phyloP scores from a whole-genome alignment of 2,797 vertebrate species.

The Helicolenus hilgendorfi region DNA sequence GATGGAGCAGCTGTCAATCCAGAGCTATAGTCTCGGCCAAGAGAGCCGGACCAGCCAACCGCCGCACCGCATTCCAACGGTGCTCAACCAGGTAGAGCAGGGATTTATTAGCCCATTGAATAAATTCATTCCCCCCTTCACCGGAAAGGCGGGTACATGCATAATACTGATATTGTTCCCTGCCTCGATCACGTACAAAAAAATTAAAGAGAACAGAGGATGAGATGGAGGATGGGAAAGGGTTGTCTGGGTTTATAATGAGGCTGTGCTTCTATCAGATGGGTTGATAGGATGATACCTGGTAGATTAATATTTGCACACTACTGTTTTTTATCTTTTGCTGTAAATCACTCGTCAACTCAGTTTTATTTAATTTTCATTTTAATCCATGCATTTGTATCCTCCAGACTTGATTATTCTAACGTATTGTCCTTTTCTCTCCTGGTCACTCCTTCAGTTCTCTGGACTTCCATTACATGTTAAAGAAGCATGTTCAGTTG shows the following conservation, averaged over 20 bases:
- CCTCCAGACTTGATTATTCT: neutral
- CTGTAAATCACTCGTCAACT: neutral
- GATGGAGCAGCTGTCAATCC: constrained; percentile 87
- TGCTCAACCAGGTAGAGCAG: constrained; percentile 59
- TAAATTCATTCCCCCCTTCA: constrained; percentile 57
- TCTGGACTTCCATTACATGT: neutral
- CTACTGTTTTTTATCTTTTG: neutral
- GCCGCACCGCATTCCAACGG: constrained; percentile 43
- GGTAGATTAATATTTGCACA: constrained; percentile 23
- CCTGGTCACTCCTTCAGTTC: neutral
- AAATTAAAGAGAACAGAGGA: neutral
- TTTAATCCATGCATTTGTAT: neutral
- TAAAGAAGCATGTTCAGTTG: neutral
- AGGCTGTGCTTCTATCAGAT: constrained; percentile 11
- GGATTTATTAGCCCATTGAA: constrained; percentile 76
- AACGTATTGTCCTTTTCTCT: neutral
- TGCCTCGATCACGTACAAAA: constrained; percentile 8
- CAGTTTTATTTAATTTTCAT: neutral
- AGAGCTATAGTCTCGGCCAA: constrained; percentile 76
- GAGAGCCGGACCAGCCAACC: constrained; percentile 57
- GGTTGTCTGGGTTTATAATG: constrained; percentile 25
- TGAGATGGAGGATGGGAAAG: no score
- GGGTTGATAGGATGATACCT: neutral
- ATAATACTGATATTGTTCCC: constrained; percentile 68
- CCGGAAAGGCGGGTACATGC: constrained; percentile 47